Conservation (phyloP, 2,888 invertebrate species). For the Ephialtes manifestator region DNA sequence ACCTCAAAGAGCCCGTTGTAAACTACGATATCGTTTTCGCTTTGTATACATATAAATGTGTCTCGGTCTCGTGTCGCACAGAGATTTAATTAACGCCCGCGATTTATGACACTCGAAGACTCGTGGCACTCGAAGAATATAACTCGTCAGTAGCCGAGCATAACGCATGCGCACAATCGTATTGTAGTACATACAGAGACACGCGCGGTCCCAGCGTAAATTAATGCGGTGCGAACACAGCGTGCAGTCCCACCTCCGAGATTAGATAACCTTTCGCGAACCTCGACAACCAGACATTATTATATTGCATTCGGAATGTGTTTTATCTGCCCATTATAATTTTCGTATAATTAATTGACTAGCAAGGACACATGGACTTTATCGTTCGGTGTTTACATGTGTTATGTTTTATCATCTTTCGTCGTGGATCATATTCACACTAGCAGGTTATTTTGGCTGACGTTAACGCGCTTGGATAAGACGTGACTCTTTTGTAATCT, state of each 20-base stretch:
- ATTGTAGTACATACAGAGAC: conserved; percentile 14
- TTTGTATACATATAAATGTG: not conserved
- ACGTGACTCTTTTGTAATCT: no score
- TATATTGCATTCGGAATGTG: not conserved
- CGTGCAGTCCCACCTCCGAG: conserved; percentile 58
- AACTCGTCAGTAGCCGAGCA: conserved; percentile 64
- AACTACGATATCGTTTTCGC: conserved; percentile 13
- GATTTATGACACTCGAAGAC: conserved; percentile 77
- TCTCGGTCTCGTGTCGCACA: conserved; percentile 37
- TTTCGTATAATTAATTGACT: conserved; percentile 58
- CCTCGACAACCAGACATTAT: conserved; percentile 18
- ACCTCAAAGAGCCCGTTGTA: conserved; percentile 3
- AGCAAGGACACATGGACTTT: conserved; percentile 30
- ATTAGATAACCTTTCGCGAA: conserved; percentile 66
- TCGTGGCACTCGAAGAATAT: conserved; percentile 59
- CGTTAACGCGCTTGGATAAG: no score
- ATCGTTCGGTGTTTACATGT: conserved; percentile 30
- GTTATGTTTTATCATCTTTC: conserved; percentile 12
- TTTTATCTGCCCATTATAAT: conserved; percentile 56
- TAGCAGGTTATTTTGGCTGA: no score
- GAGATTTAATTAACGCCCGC: conserved; percentile 80
- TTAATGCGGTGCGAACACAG: conserved; percentile 68
- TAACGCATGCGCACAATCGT: conserved; percentile 24
- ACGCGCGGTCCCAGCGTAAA: conserved; percentile 47
- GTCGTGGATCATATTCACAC: not conserved